Conservation (phyloP, 2,113 vertebrate genomes). For the Grammomys surdaster region DNA sequence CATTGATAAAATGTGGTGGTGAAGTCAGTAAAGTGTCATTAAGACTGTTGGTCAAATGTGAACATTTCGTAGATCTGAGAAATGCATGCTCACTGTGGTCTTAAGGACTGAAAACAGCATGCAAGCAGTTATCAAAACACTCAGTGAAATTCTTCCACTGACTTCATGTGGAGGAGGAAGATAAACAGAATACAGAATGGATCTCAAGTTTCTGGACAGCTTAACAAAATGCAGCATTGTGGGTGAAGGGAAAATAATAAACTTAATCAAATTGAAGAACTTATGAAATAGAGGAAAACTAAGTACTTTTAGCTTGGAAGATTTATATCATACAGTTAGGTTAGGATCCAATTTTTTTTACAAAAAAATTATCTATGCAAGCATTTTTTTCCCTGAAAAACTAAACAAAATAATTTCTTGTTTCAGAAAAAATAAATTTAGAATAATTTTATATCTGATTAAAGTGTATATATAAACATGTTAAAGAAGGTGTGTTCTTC, state of each 20-base stretch:
- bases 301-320: background rate
- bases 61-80: background rate
- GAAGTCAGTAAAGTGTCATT: no score
- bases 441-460: conserved; percentile 12
- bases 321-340: background rate
- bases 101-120: background rate
- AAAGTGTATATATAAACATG: conserved; percentile 17
- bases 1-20: background rate
- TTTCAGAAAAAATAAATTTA: background rate
- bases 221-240: background rate
- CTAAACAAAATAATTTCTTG: background rate
- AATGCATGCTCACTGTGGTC: background rate
- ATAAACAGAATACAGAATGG: background rate
- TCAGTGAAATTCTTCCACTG: background rate
- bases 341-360: background rate
- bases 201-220: background rate
- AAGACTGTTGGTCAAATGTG: background rate
- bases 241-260: background rate
- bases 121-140: background rate
- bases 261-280: background rate
- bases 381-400: background rate
- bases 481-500: background rate
- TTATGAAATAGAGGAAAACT: background rate
- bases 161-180: background rate
- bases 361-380: background rate